phyloP scores from a whole-genome alignment of 2,888 invertebrate species.

The Labia minor region DNA sequence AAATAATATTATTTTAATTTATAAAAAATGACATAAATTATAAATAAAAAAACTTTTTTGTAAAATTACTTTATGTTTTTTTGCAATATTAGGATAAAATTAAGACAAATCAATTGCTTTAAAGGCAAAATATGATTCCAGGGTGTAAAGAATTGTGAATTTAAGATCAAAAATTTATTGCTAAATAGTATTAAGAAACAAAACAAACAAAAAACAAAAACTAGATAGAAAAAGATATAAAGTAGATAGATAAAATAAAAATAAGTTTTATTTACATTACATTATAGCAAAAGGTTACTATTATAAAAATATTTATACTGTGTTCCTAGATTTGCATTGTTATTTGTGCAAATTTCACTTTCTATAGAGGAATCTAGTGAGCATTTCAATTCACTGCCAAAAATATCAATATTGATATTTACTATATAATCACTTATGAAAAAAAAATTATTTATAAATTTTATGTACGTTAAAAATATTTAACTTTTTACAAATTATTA shows the following conservation, averaged over 20 bases:
- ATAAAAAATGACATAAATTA: no score
- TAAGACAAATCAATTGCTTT: no score
- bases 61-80: no score
- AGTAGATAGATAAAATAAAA: not conserved
- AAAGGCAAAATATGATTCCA: not conserved
- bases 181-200: not conserved
- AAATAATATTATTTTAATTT: no score
- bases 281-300: not conserved
- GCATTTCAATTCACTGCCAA: slow-evolving; percentile 7
- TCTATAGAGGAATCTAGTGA: slow-evolving; percentile 13
- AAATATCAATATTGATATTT: slow-evolving; percentile 1
- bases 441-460: not conserved
- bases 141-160: not conserved
- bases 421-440: not conserved
- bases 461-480: not conserved
- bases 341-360: slow-evolving; percentile 13
- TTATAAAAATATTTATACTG: not conserved
- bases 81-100: no score
- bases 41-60: no score
- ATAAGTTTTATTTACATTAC: not conserved
- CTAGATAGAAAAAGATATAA: not conserved
- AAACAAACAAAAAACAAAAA: not conserved
- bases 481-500: not conserved
- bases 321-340: slow-evolving; percentile 7
- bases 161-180: not conserved